phyloP scores from a whole-genome alignment of 2,113 vertebrate genomes.

The Notarius lentiginosus region DNA sequence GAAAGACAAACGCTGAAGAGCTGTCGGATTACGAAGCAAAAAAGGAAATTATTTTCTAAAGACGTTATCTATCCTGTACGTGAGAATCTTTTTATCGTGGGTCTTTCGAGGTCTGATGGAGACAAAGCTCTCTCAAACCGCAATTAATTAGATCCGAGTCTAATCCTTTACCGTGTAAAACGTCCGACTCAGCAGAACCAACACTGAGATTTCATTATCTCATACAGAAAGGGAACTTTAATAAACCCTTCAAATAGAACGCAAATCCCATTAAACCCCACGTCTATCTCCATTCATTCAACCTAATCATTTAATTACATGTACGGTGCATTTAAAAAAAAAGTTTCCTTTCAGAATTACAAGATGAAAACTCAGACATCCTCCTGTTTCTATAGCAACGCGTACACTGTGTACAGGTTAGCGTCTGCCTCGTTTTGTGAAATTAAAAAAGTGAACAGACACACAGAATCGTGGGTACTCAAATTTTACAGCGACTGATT shows the following conservation, averaged over 20 bases:
- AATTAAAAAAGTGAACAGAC: not conserved
- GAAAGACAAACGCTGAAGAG: slow-evolving; percentile 47
- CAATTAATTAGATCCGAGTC: slow-evolving; percentile 74
- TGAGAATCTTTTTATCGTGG: slow-evolving; percentile 30
- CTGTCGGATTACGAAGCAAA: slow-evolving; percentile 18
- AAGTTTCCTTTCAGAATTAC: not conserved
- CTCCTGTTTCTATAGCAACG: slow-evolving; percentile 5
- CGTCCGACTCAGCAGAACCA: slow-evolving; percentile 65
- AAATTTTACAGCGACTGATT: not conserved
- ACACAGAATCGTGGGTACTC: not conserved
- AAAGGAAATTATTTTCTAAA: slow-evolving; percentile 24
- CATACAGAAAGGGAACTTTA: not conserved
- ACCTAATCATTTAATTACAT: slow-evolving; percentile 31
- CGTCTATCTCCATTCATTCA: not conserved
- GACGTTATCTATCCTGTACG: not conserved
- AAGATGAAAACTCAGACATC: not conserved
- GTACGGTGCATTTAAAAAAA: not conserved
- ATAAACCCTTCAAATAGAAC: slow-evolving; percentile 1
- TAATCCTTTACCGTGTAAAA: slow-evolving; percentile 67
- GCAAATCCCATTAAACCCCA: slow-evolving; percentile 15
- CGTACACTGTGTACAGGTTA: not conserved
- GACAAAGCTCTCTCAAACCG: slow-evolving; percentile 62
- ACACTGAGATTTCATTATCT: slow-evolving; percentile 63
- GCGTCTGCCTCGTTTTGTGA: not conserved
- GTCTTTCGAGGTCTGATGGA: slow-evolving; percentile 61